These are phyloP conservation scores for Loris lydekkerianus DNA, from an alignment of 2,797 vertebrate genomes.

Conservation along the genomic window DNA sequence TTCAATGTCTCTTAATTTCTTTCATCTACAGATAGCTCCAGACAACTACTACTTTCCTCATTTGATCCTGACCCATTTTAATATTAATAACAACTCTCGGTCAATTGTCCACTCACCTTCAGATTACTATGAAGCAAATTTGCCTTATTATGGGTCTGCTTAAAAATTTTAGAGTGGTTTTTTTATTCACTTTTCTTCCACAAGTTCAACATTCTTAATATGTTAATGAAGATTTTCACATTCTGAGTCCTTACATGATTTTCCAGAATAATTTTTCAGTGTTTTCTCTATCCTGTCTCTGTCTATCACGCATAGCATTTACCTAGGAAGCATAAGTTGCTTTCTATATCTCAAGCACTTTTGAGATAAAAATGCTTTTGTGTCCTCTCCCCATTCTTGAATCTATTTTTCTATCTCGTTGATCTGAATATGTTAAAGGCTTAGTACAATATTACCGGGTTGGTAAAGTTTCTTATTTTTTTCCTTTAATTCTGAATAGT, in stretches of 20 bases:
- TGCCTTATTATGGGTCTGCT: neutral
- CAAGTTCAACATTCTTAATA: neutral
- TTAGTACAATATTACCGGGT: neutral
- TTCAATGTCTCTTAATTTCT: neutral
- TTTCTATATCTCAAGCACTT: neutral
- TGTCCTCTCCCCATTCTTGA: neutral
- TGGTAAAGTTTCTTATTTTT: neutral
- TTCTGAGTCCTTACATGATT: neutral
- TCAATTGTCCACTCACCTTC: neutral
- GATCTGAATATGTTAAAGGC: neutral
- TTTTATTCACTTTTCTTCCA: neutral
- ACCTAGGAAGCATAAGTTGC: neutral
- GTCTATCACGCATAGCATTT: neutral
- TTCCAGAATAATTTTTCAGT: neutral
- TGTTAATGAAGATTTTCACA: neutral
- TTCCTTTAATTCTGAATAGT: neutral
- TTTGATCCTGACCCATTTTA: neutral
- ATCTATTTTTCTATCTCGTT: neutral
- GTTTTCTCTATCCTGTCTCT: neutral
- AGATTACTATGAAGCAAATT: neutral
- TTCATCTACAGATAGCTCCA: neutral
- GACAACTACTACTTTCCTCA: neutral
- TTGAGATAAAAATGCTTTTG: neutral
- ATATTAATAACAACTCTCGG: neutral
- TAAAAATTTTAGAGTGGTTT: neutral